These are phyloP conservation scores for Herpetotheres cachinnans DNA, from an alignment of 2,113 vertebrate genomes.

Conservation along the genomic window DNA sequence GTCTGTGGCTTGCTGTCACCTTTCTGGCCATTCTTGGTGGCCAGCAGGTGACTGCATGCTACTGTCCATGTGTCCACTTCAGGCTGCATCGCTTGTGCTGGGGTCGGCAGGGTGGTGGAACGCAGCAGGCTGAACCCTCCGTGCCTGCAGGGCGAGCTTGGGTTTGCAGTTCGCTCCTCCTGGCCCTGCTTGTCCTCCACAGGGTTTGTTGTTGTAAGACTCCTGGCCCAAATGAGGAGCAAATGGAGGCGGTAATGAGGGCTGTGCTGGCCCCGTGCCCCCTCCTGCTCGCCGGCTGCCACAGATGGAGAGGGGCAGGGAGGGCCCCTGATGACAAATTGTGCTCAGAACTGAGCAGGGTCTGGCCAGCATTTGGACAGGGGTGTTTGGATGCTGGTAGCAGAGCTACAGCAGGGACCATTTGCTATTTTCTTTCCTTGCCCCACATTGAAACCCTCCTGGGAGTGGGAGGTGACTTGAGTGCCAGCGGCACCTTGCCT, in stretches of 20 bases:
- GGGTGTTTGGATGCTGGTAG: conserved; percentile 54
- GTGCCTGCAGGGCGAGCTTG: background rate
- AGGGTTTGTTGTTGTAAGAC: conserved; percentile 68
- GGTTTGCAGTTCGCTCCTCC: background rate
- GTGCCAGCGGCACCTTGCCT: background rate
- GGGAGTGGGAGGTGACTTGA: background rate
- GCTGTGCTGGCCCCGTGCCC: background rate
- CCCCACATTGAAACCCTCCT: background rate
- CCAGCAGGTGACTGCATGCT: background rate
- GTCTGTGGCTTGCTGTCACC: background rate
- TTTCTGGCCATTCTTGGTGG: background rate
- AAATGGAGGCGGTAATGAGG: conserved; percentile 68
- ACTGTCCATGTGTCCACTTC: accelerated
- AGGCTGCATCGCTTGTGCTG: accelerated
- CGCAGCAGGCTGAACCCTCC: background rate
- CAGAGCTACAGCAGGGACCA: conserved; percentile 37
- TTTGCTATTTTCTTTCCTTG: conserved; percentile 71
- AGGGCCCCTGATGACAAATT: conserved; percentile 62
- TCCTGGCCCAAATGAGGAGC: conserved; percentile 71
- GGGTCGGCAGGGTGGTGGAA: background rate
- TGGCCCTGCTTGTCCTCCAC: background rate
- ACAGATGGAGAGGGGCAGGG: conserved; percentile 33
- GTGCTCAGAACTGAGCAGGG: background rate
- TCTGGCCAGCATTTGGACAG: background rate
- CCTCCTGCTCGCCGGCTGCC: background rate